A percentile compares a stretch with the other conserved stretches of the same genome.
These are phyloP conservation scores for Cyclina sinensis DNA, from an alignment of 1,140 invertebrate species.

Conservation along the genomic window DNA sequence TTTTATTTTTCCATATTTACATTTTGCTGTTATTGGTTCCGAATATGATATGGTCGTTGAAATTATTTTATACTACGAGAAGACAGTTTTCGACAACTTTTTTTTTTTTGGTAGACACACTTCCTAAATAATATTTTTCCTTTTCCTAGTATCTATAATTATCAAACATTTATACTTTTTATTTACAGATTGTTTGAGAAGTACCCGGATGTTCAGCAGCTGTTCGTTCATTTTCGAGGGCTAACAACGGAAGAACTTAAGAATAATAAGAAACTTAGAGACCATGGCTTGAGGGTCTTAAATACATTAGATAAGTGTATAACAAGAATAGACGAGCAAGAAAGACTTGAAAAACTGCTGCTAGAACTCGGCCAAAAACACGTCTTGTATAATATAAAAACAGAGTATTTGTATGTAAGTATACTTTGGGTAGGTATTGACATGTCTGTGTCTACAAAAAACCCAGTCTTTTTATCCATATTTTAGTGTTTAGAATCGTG, in stretches of 20 bases:
- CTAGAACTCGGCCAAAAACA: constrained; percentile 88
- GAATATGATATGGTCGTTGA: too few relatives aligned
- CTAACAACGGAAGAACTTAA: constrained; percentile 87
- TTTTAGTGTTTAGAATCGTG: too few relatives aligned
- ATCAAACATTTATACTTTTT: background rate
- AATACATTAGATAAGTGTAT: constrained; percentile 89
- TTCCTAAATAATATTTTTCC: too few relatives aligned
- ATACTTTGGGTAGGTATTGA: too few relatives aligned
- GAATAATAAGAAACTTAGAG: constrained; percentile 87
- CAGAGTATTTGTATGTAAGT: constrained; percentile 88
- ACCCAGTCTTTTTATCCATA: too few relatives aligned
- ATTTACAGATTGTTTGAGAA: constrained; percentile 88
- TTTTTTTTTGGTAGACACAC: too few relatives aligned
- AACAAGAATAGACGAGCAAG: constrained; percentile 87
- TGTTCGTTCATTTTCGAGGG: constrained; percentile 88
- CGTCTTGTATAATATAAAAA: constrained; percentile 87
- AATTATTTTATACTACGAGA: too few relatives aligned
- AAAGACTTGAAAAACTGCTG: constrained; percentile 87
- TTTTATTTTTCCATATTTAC: too few relatives aligned
- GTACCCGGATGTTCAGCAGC: constrained; percentile 88
- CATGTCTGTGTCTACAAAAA: too few relatives aligned
- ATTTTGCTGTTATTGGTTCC: too few relatives aligned
- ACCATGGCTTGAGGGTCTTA: constrained; percentile 88
- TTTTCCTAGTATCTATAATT: too few relatives aligned
- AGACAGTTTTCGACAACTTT: too few relatives aligned